Base-by-base conservation (phyloP, 2,113 vertebrate genomes). In the Empidonax alnorum region DNA sequence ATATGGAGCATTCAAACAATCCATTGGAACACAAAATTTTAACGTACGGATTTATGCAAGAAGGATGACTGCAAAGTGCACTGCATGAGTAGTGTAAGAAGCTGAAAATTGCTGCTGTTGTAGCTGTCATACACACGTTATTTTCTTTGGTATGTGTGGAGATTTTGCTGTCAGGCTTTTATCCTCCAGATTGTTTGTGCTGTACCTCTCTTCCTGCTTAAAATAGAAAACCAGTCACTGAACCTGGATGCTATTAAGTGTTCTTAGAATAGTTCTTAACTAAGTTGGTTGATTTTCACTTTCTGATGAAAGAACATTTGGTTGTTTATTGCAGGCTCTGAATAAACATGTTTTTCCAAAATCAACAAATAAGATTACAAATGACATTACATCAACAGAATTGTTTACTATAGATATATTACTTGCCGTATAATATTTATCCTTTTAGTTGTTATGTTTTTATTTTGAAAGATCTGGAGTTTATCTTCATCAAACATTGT, bases 101-200 rank as follows among this genome's bases (percentile, higher is more conserved):
- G 94, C 94, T 97, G 95, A 95, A 98, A 98, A 98, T 96, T 97
- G 97, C 96, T 97, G 96, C 97, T 97, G 95, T 97, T 98, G 97
- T 97, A 95, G 92, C 96, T 98, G 97, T 98, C 97, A 97, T 4
- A 35, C 74, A 50, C 87, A 56, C 25, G 30, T 91, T 97, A 96
- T 97, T 98, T 97, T 97, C 94, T 93, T 89, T 89, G 90, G 96
- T 98, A 46, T 96, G 62, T 96, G 93, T 93, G 87, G 96, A 95
- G 97, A 93, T 97, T 96, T 96, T 89, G 76, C 97, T 97, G 97
- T 97, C 96, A 97, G 94, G 80, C 84, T 96, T 98, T 96, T 89
- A 96, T 98, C 91, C 69, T 69, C 63, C 83, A 89, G 81, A 94
- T 95, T 96, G 81, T 95, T 97, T 93, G 86, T 96, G 67, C 93